phyloP scores from a whole-genome alignment of 2,113 vertebrate species.

The Peucedramus taeniatus region DNA sequence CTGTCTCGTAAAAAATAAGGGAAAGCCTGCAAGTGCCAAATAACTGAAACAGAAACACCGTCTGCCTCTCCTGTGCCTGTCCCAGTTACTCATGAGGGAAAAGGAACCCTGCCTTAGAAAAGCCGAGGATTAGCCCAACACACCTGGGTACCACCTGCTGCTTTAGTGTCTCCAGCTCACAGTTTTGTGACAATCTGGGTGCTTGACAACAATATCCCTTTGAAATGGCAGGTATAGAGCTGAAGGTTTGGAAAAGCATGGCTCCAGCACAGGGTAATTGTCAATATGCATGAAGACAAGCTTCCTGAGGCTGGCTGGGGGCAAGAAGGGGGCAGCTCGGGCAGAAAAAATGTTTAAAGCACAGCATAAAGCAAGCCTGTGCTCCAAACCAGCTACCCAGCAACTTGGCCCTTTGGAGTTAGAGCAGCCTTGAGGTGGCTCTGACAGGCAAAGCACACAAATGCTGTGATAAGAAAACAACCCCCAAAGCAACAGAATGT shows the following conservation, averaged over 20 bases:
- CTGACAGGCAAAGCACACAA: background rate
- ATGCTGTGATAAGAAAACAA: background rate
- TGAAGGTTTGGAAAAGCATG: background rate
- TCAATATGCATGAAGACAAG: background rate
- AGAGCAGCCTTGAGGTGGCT: background rate
- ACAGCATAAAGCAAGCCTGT: background rate
- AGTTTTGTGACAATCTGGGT: background rate
- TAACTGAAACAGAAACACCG: background rate
- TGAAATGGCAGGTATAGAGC: background rate
- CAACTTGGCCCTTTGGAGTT: background rate
- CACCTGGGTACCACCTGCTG: conserved; percentile 22
- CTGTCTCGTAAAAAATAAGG: background rate
- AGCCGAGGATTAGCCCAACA: background rate
- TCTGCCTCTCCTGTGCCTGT: background rate
- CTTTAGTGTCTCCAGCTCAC: conserved; percentile 10
- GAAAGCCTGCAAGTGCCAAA: background rate
- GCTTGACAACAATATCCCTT: background rate
- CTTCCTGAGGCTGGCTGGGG: background rate
- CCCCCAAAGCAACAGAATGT: background rate
- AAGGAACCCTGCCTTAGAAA: background rate
- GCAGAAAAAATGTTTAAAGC: background rate
- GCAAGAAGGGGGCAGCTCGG: background rate
- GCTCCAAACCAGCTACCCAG: background rate
- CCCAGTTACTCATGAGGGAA: background rate
- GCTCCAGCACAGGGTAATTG: background rate